Evolutionary conservation across 2,888 invertebrate species (phyloP).

Genomic region (Meta bourneti): DNA sequence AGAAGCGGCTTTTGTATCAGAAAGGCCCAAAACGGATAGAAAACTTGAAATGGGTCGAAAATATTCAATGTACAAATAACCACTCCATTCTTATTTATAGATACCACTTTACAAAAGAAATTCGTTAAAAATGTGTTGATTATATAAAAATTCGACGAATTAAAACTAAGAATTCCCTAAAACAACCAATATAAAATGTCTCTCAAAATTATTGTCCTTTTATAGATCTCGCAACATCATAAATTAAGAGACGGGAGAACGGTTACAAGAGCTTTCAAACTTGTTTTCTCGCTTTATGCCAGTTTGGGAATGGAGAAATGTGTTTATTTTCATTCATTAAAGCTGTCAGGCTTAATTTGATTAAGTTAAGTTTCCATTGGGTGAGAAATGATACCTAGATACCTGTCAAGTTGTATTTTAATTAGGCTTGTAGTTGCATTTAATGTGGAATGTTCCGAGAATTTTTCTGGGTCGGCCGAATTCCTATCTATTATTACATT

Average conservation of each 20-base stretch:
- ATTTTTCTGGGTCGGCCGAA: neutral
- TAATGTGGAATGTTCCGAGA: neutral
- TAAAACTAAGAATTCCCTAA: neutral
- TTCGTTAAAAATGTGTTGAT: neutral
- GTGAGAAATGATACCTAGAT: neutral
- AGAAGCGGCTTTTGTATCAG: too few relatives aligned
- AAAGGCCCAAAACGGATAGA: too few relatives aligned
- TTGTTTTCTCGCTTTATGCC: neutral
- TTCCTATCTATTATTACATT: neutral
- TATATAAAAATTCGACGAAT: neutral
- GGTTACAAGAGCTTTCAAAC: neutral
- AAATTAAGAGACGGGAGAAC: neutral
- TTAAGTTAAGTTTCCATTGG: neutral
- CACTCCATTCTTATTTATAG: too few relatives aligned
- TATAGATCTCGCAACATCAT: neutral
- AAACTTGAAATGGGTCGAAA: too few relatives aligned
- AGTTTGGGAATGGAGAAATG: neutral
- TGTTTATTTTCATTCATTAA: neutral
- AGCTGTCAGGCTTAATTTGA: neutral
- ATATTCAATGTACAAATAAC: too few relatives aligned
- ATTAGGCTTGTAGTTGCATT: neutral
- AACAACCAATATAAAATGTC: neutral
- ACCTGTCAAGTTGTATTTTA: neutral
- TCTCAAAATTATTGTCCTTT: neutral
- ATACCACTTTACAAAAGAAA: too few relatives aligned